These are phyloP conservation scores for Cuculus canorus DNA, from an alignment of 2,797 vertebrate genomes.

Conservation along the genomic window DNA sequence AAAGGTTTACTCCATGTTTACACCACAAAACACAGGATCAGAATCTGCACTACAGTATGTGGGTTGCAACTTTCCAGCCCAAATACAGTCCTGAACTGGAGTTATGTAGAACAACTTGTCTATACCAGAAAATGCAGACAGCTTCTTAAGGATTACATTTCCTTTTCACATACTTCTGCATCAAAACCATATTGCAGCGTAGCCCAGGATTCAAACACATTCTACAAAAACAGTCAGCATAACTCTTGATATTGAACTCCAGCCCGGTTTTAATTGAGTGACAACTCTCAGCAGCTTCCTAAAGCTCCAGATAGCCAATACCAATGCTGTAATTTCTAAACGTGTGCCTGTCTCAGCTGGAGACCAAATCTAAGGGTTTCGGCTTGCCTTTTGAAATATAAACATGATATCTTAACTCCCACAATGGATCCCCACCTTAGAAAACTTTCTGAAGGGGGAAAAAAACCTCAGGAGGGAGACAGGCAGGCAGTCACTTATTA, in stretches of 20 bases:
- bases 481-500: slow-evolving; percentile 42
- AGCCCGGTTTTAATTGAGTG: slow-evolving; percentile 79
- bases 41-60: neutral
- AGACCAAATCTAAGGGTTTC: slow-evolving; percentile 64
- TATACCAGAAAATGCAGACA: slow-evolving; percentile 71
- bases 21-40: neutral
- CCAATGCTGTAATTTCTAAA: slow-evolving; percentile 72
- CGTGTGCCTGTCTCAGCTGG: slow-evolving; percentile 64
- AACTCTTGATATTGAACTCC: slow-evolving; percentile 76
- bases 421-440: slow-evolving; percentile 46
- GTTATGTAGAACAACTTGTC: slow-evolving; percentile 25
- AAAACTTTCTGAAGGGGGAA: slow-evolving; percentile 40
- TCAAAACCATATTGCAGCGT: slow-evolving; percentile 78
- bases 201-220: slow-evolving; percentile 62
- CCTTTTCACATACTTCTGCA: slow-evolving; percentile 79
- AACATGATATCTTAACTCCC: slow-evolving; percentile 61
- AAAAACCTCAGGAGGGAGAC: neutral
- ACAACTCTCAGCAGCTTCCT: slow-evolving; percentile 77
- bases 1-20: neutral
- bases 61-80: neutral
- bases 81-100: slow-evolving; percentile 9
- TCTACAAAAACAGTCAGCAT: slow-evolving; percentile 74
- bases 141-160: slow-evolving; percentile 77
- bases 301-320: slow-evolving; percentile 69
- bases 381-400: slow-evolving; percentile 67